phyloP scores from a whole-genome alignment of 2,888 invertebrate species.

The Dicyrtoma fusca region DNA sequence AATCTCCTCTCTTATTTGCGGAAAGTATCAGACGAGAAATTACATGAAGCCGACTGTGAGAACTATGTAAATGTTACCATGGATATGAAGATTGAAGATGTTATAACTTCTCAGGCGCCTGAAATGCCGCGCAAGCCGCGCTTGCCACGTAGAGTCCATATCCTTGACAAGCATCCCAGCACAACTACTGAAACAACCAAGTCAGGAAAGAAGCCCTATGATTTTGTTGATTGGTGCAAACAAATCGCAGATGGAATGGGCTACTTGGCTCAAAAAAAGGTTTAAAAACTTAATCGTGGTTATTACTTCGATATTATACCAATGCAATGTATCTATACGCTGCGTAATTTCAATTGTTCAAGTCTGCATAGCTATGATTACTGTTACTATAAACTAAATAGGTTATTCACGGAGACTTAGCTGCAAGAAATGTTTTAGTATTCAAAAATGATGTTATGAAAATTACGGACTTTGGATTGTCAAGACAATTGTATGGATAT shows the following conservation, averaged over 20 bases:
- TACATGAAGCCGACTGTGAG: background rate
- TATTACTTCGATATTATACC: background rate
- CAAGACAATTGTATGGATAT: background rate
- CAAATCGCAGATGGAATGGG: slow-evolving; percentile 9
- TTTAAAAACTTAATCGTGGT: background rate
- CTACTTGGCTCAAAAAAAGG: background rate
- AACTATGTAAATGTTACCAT: background rate
- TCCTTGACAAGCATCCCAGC: no score
- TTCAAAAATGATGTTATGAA: background rate
- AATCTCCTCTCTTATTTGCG: background rate
- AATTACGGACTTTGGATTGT: slow-evolving; percentile 6
- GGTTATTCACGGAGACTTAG: slow-evolving; percentile 12
- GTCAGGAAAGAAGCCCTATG: background rate
- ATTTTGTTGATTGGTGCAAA: background rate
- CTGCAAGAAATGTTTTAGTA: background rate
- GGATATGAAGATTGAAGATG: background rate
- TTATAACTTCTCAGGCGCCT: background rate
- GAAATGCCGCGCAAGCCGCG: no score
- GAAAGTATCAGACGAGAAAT: background rate
- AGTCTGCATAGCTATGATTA: background rate
- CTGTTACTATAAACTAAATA: no score
- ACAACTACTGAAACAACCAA: no score
- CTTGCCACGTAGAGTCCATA: no score
- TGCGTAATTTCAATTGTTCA: background rate
- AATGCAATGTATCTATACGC: background rate